Conservation (phyloP, 2,113 vertebrate genomes). For the Pedetes capensis region DNA sequence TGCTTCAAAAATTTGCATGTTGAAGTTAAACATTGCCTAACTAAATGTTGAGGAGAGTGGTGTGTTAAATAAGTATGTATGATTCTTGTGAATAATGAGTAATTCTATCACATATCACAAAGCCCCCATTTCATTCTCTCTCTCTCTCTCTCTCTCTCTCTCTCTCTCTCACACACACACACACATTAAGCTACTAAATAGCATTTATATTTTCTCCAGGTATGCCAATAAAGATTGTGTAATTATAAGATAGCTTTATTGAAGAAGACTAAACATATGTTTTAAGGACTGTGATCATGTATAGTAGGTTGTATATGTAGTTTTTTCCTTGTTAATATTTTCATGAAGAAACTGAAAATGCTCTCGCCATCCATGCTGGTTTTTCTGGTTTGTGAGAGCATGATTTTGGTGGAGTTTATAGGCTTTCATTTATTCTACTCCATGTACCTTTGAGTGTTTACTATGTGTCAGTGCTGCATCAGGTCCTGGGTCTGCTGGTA, state of each 20-base stretch:
- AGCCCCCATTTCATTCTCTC: neutral
- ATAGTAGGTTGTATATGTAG: neutral
- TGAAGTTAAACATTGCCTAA: neutral
- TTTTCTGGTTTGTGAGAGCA: neutral
- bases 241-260: neutral
- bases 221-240: neutral
- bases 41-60: neutral
- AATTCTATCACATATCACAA: neutral
- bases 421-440: neutral
- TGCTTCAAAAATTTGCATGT: neutral
- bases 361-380: neutral
- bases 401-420: neutral
- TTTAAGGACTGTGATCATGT: neutral
- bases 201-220: neutral
- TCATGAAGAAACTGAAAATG: neutral
- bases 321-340: conserved; percentile 14
- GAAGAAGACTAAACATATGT: neutral
- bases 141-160: too few relatives aligned
- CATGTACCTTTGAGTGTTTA: neutral
- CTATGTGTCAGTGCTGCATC: too few relatives aligned
- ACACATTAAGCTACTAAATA: neutral
- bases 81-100: neutral
- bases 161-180: too few relatives aligned
- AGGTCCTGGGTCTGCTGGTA: neutral
- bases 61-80: neutral